A percentile compares a stretch with the other conserved stretches of the same genome.
These are phyloP conservation scores for Trypoxylus dichotomus DNA, from an alignment of 1,140 invertebrate species.

Conservation along the genomic window DNA sequence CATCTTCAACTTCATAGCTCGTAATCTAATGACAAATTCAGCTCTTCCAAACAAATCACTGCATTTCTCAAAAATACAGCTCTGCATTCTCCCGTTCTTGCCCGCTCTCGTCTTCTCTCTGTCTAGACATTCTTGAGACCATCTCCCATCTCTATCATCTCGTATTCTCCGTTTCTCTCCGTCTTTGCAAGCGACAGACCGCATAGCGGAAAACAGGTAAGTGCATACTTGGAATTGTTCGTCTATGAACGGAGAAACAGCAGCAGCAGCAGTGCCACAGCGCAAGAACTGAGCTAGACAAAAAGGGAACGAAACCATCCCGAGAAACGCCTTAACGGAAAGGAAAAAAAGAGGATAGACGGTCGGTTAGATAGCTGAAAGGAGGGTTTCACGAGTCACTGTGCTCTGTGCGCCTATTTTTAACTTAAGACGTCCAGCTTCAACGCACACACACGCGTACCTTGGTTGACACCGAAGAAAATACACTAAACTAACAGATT, in stretches of 20 bases:
- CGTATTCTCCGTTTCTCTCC: not conserved
- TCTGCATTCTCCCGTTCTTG: not conserved
- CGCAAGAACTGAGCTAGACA: conserved; percentile 5
- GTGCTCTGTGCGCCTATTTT: not conserved
- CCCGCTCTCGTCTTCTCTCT: not conserved
- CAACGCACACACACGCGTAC: not conserved
- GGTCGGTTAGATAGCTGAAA: not conserved
- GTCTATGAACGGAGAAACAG: not conserved
- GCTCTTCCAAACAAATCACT: not conserved
- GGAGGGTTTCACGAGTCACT: not conserved
- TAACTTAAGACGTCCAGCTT: conserved; percentile 10
- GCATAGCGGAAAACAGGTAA: conserved; percentile 24
- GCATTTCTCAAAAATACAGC: not conserved
- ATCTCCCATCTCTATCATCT: not conserved
- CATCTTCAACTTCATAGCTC: too few species aligned
- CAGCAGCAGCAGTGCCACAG: too few species aligned
- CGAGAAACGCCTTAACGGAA: not conserved
- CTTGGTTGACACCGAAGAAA: conserved; percentile 1
- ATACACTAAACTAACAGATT: conserved; percentile 20
- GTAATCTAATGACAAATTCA: not conserved
- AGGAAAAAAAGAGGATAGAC: not conserved
- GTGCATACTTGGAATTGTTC: conserved; percentile 16
- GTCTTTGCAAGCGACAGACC: not conserved
- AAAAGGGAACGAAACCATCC: not conserved
- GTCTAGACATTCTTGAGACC: conserved; percentile 20